Evolutionary conservation across 2,888 invertebrate species (phyloP), one percentile per base, ranked within the genome.

Genomic region (Xestoiulus laeticollis): DNA sequence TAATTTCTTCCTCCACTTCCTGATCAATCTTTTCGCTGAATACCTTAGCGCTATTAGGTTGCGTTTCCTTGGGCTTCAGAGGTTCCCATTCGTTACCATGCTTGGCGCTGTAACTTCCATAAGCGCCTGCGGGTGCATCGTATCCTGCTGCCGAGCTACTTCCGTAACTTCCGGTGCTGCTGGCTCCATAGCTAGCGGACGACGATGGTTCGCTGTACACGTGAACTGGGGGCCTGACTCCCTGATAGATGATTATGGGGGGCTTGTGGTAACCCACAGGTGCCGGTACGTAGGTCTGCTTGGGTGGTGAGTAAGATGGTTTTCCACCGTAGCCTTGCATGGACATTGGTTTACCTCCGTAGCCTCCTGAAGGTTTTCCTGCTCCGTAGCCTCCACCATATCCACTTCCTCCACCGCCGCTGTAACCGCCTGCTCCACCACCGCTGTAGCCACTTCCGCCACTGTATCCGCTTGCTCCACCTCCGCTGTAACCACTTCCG

Each of bases 181-280:
- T 82, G 22, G 26, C 44, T 4, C 86, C 44, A 16, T 86, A 88
- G 33, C 82, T 43, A 19, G 59, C 1, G 0, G 86, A 68, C 8
- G 88, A 88, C n/a, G 86, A 86, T 32, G 88, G 88, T 53, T 87
- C 84, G 48, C 87, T 85, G 89, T 91, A 92, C 5, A 92, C 92
- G 88, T 91, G 91, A 5, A 92, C 91, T 38, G 92, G 92, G 33
- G 91, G 92, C 84, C 91, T 89, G 78, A 91, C 90, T 32, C 91
- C 91, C 88, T 92, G 91, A 89, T 92, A 92, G 89, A 92, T 91
- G 85, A 92, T 91, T 85, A 92, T 91, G 48, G 91, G 91, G n/a
- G 91, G 91, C 88, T 91, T 91, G 88, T 90, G 90, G 89, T 90
- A 90, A 30, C 90, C 90, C 83, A 90, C 90, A 8, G 91, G 91